Percentiles rank a stretch among this genome's conserved stretches.
Conservation (phyloP, 1,140 invertebrate genomes). For the Oryctes rhinoceros region DNA sequence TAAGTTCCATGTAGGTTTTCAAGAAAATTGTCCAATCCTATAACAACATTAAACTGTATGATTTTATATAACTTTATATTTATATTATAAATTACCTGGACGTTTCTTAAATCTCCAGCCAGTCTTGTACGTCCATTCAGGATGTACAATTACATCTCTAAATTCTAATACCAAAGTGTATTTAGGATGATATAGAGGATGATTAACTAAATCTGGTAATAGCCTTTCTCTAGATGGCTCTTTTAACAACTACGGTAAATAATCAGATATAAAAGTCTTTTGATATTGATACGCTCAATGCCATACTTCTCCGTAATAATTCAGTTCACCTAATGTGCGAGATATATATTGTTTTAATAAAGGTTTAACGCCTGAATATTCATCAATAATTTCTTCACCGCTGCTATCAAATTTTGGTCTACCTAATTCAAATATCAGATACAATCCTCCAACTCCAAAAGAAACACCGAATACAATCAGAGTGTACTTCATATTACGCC, state of each 20-base stretch:
- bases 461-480: conserved; percentile 62
- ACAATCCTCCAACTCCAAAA: conserved; percentile 58
- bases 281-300: conserved; percentile 35
- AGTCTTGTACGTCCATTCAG: conserved; percentile 90
- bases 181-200: conserved; percentile 92
- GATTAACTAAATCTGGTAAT: conserved; percentile 88
- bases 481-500: conserved; percentile 65
- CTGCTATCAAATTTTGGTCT: conserved; percentile 74
- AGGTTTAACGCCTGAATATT: conserved; percentile 76
- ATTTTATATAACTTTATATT: background rate
- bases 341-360: conserved; percentile 74
- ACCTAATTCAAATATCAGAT: conserved; percentile 71
- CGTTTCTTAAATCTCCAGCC: conserved; percentile 92
- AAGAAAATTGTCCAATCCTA: conserved; percentile 82
- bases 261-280: conserved; percentile 5
- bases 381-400: conserved; percentile 79
- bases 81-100: conserved; percentile 65
- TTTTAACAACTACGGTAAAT: conserved; percentile 75
- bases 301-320: conserved; percentile 77
- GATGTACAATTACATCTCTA: conserved; percentile 93
- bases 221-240: conserved; percentile 94
- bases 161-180: conserved; percentile 96
- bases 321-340: conserved; percentile 76
- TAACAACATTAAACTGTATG: background rate
- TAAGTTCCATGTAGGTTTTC: conserved; percentile 86